phyloP scores from a whole-genome alignment of 2,113 vertebrate genomes.

The Suricata suricatta region DNA sequence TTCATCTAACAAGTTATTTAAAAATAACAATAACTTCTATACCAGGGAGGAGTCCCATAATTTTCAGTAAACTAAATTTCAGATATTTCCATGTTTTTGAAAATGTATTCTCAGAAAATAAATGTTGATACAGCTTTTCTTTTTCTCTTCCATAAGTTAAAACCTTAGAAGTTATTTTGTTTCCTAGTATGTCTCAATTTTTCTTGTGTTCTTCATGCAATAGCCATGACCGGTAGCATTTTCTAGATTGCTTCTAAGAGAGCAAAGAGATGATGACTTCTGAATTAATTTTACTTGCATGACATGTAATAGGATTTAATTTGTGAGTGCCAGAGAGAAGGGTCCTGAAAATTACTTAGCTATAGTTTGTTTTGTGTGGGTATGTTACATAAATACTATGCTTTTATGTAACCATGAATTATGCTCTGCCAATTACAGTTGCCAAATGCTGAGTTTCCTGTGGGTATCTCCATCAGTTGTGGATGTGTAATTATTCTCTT shows the following conservation, averaged over 20 bases:
- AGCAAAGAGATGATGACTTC: background rate
- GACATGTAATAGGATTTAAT: background rate
- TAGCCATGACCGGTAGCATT: background rate
- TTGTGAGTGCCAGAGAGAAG: background rate
- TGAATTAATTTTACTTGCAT: background rate
- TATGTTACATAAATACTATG: background rate
- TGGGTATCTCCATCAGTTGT: background rate
- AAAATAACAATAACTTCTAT: background rate
- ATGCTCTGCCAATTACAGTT: background rate
- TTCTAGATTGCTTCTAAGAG: background rate
- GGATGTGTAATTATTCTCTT: background rate
- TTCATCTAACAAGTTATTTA: background rate
- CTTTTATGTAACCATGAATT: background rate
- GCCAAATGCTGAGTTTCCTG: background rate
- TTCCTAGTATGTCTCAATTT: background rate
- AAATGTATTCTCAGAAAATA: background rate
- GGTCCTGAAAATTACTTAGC: background rate
- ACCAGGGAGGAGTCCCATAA: background rate
- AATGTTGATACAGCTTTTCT: background rate
- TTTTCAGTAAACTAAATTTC: background rate
- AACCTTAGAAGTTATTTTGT: background rate
- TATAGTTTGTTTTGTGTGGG: background rate
- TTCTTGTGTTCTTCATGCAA: background rate
- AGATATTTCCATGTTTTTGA: background rate
- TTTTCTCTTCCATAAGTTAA: background rate